These are phyloP conservation scores for Phasia obesa DNA, from an alignment of 2,888 invertebrate genomes.

Conservation along the genomic window DNA sequence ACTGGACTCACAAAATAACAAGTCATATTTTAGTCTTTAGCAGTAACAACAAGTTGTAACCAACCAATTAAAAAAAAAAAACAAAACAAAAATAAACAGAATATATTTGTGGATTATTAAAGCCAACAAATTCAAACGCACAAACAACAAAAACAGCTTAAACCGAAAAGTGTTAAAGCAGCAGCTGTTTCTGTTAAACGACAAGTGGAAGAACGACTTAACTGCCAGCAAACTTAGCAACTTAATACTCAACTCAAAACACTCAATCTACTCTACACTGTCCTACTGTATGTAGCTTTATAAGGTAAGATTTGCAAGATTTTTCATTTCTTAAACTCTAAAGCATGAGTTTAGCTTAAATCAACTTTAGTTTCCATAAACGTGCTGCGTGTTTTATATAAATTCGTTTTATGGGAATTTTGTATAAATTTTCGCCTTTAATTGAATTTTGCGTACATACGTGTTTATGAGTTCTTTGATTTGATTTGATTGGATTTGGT, in stretches of 20 bases:
- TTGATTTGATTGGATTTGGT: no score
- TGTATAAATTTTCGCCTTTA: neutral
- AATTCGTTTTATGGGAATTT: conserved; percentile 11
- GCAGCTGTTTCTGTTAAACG: conserved; percentile 62
- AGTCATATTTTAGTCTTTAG: no score
- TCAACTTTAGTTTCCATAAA: no score
- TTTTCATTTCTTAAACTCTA: neutral
- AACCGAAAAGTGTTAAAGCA: conserved; percentile 19
- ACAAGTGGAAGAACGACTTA: conserved; percentile 53
- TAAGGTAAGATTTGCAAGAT: conserved; percentile 63
- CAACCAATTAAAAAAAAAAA: conserved; percentile 4
- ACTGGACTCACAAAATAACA: neutral
- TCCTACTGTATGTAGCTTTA: neutral
- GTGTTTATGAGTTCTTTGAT: no score
- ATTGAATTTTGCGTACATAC: conserved; percentile 66
- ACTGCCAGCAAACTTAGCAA: conserved; percentile 45
- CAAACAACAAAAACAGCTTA: conserved; percentile 20
- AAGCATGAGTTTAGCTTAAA: neutral
- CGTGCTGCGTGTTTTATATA: neutral
- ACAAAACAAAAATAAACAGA: neutral
- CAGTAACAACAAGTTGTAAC: conserved; percentile 50
- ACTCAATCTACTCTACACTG: neutral
- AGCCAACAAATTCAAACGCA: conserved; percentile 31
- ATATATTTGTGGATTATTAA: conserved; percentile 44
- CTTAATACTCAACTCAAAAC: conserved; percentile 40